These are phyloP conservation scores for Thripadectes ignobilis DNA, from an alignment of 2,797 vertebrate species.

Conservation along the genomic window DNA sequence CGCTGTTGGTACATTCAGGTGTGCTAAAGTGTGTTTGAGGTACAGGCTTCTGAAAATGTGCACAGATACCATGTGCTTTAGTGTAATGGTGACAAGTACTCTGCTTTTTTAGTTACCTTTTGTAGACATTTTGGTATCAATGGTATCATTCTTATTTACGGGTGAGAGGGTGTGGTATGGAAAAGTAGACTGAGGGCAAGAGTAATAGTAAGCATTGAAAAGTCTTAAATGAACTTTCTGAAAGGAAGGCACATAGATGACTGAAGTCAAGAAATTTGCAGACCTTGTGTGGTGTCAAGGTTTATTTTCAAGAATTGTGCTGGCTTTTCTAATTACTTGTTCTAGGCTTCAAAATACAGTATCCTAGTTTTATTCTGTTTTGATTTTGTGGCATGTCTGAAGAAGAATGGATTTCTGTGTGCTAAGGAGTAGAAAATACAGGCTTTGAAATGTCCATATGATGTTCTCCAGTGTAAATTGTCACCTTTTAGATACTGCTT, in stretches of 20 bases:
- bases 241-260: background rate
- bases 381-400: background rate
- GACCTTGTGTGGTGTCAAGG: fast-evolving
- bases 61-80: background rate
- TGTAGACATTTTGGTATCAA: background rate
- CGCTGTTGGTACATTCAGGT: background rate
- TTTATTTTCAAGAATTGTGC: background rate
- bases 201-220: background rate
- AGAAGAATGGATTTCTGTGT: background rate
- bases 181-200: background rate
- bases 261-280: background rate
- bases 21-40: background rate
- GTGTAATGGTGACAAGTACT: background rate
- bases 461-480: background rate
- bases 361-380: background rate
- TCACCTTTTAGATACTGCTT: background rate
- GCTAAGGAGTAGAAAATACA: background rate
- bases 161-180: background rate
- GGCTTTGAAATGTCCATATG: background rate
- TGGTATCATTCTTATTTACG: background rate
- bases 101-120: background rate
- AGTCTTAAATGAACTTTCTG: background rate
- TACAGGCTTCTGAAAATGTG: background rate
- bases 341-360: background rate
- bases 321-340: background rate